phyloP scores from a whole-genome alignment of 2,888 invertebrate genomes.

The Netelia fuscicornis region DNA sequence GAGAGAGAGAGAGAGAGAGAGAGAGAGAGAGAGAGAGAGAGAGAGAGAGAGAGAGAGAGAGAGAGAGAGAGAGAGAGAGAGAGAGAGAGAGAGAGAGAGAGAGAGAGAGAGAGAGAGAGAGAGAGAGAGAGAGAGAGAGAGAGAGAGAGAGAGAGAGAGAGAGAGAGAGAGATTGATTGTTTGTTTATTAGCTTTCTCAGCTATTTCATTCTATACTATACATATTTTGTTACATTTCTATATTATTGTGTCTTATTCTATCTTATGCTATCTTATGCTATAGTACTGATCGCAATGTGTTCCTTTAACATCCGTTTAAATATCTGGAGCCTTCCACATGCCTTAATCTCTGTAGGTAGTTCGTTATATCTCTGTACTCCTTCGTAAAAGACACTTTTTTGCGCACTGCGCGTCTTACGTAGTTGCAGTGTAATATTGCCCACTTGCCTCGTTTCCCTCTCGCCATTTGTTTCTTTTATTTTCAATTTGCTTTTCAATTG shows the following conservation, averaged over 20 bases:
- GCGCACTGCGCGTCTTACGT: conserved; percentile 37
- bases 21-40: no score
- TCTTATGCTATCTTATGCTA: neutral
- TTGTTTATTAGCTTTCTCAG: no score
- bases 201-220: no score
- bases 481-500: neutral
- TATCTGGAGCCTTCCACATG: neutral
- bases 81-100: no score
- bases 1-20: no score
- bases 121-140: no score
- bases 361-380: conserved; percentile 25
- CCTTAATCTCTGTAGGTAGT: neutral
- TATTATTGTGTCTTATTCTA: neutral
- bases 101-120: no score
- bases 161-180: no score
- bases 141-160: no score
- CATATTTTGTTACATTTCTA: no score
- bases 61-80: no score
- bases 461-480: conserved; percentile 7
- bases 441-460: conserved; percentile 31
- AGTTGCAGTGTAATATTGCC: conserved; percentile 36
- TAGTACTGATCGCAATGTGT: neutral
- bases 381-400: conserved; percentile 30
- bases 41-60: no score
- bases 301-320: conserved; percentile 41